These are phyloP conservation scores for Protobothrops flavoviridis DNA, from an alignment of 2,113 vertebrate genomes.

Conservation along the genomic window DNA sequence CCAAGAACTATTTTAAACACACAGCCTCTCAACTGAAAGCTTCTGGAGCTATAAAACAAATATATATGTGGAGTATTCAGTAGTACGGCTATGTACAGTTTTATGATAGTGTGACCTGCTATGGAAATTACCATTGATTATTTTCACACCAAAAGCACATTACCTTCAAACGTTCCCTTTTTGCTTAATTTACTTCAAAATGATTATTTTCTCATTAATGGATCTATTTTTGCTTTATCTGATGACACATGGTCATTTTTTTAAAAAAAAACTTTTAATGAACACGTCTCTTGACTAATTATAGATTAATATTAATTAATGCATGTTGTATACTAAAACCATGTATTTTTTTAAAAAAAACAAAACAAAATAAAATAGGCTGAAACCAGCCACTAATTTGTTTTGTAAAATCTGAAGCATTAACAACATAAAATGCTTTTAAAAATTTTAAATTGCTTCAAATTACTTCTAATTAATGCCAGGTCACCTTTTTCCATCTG, in stretches of 20 bases:
- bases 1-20: conserved; percentile 34
- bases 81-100: neutral
- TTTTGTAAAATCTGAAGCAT: conserved; percentile 75
- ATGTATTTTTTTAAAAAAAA: conserved; percentile 3
- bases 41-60: neutral
- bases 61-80: neutral
- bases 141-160: accelerated
- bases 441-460: conserved; percentile 83
- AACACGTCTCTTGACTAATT: conserved; percentile 63
- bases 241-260: conserved; percentile 46
- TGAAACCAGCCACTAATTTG: conserved; percentile 70
- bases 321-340: conserved; percentile 54
- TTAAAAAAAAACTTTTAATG: conserved; percentile 46
- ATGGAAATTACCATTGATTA: conserved; percentile 31
- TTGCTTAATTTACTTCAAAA: conserved; percentile 25
- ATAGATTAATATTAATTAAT: conserved; percentile 31
- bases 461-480: conserved; percentile 95
- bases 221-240: conserved; percentile 59
- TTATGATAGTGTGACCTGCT: neutral
- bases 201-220: conserved; percentile 71
- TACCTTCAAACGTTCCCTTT: conserved; percentile 18
- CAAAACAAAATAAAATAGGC: conserved; percentile 49
- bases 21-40: conserved; percentile 14
- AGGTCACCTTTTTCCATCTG: conserved; percentile 87
- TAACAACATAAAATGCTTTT: conserved; percentile 72